These are phyloP conservation scores for Microplitis deprimator DNA, from an alignment of 2,888 invertebrate genomes.

Conservation along the genomic window DNA sequence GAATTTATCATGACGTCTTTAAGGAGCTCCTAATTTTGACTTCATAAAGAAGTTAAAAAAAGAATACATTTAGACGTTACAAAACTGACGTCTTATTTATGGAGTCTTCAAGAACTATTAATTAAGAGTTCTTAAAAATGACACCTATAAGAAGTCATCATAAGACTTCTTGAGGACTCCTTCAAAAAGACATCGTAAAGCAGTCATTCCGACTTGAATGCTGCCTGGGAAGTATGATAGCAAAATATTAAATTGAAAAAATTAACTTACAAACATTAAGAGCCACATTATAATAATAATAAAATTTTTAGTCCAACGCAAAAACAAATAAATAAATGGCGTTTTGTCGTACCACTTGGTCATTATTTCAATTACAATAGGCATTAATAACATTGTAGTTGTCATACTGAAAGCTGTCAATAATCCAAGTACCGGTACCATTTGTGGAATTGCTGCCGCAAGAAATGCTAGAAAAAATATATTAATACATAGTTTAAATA, in stretches of 20 bases:
- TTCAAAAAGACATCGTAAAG: no score
- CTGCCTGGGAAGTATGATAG: not conserved
- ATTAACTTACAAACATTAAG: constrained; percentile 56
- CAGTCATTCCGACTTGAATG: no score
- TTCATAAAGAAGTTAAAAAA: no score
- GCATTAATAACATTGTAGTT: constrained; percentile 71
- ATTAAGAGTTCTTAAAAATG: no score
- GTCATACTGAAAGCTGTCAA: constrained; percentile 75
- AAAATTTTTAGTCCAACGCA: constrained; percentile 58
- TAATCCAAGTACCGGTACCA: constrained; percentile 75
- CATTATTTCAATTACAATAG: constrained; percentile 65
- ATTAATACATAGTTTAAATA: not conserved
- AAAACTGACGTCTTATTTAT: no score
- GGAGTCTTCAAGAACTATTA: no score
- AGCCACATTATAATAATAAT: constrained; percentile 59
- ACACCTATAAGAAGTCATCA: no score
- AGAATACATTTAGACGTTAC: no score
- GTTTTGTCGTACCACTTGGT: constrained; percentile 58
- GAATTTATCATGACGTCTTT: no score
- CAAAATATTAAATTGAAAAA: constrained; percentile 27
- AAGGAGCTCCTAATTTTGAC: no score
- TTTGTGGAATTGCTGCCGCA: constrained; percentile 74
- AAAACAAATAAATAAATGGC: constrained; percentile 53
- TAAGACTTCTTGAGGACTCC: no score
- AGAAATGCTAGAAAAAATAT: constrained; percentile 67